Percentiles rank a stretch among this genome's conserved stretches.
These are phyloP conservation scores for Hemaris fuciformis DNA, from an alignment of 2,888 invertebrate species.

Conservation along the genomic window DNA sequence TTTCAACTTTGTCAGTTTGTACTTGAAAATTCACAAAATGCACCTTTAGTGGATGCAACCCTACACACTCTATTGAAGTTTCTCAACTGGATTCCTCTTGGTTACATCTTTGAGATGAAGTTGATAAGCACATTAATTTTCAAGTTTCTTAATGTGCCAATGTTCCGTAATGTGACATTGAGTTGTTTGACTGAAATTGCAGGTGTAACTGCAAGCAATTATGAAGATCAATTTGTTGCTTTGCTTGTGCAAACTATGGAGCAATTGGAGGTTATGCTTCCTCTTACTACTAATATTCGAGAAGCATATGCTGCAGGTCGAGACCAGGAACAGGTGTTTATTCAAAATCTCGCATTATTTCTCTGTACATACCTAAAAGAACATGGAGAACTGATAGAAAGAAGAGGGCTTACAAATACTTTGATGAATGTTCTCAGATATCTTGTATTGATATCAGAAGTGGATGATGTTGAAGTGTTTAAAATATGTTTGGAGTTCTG, in stretches of 20 bases:
- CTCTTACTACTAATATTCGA: conserved; percentile 94
- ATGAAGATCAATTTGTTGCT: conserved; percentile 95
- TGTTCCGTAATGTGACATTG: conserved; percentile 98
- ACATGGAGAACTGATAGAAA: conserved; percentile 94
- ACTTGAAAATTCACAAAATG: conserved; percentile 98
- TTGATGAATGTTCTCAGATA: conserved; percentile 93
- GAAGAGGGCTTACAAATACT: conserved; percentile 87
- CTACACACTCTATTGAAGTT: conserved; percentile 97
- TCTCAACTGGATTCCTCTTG: conserved; percentile 99
- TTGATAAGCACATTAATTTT: conserved; percentile 95
- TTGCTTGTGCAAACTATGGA: conserved; percentile 96
- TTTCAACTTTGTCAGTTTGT: conserved; percentile 99
- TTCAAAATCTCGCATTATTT: conserved; percentile 98
- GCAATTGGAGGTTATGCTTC: conserved; percentile 95
- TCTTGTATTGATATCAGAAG: conserved; percentile 96
- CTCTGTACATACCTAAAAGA: conserved; percentile 98
- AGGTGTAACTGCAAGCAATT: conserved; percentile 92
- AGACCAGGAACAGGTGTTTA: conserved; percentile 99
- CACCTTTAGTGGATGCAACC: conserved; percentile 96
- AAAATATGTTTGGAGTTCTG: conserved; percentile 99
- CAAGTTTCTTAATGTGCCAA: conserved; percentile 98
- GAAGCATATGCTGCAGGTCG: conserved; percentile 96
- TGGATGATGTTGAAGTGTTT: conserved; percentile 99
- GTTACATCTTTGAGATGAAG: conserved; percentile 99
- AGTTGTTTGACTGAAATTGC: conserved; percentile 99